phyloP scores from a whole-genome alignment of 2,888 invertebrate genomes.

The Mesoligia furuncula region DNA sequence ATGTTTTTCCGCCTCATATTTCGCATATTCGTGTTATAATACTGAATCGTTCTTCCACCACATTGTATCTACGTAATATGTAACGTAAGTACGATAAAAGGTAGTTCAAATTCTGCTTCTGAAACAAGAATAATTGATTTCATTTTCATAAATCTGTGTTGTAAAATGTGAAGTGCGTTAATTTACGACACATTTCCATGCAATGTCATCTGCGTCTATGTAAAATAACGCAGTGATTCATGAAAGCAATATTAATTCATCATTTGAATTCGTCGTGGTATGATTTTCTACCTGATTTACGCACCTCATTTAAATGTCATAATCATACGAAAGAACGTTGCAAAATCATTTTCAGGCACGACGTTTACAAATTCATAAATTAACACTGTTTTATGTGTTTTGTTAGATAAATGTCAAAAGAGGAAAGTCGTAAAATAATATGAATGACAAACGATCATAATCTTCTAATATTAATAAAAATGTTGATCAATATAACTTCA shows the following conservation, averaged over 20 bases:
- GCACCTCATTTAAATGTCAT: conserved; percentile 42
- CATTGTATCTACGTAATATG: neutral
- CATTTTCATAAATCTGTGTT: conserved; percentile 37
- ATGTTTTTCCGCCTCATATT: conserved; percentile 53
- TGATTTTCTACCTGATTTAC: conserved; percentile 37
- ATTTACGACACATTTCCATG: conserved; percentile 44
- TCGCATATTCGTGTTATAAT: conserved; percentile 36
- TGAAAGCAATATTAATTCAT: conserved; percentile 23
- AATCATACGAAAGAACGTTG: conserved; percentile 15
- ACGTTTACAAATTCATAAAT: conserved; percentile 10
- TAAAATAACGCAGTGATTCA: conserved; percentile 18
- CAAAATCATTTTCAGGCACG: neutral
- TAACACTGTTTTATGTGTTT: conserved; percentile 1
- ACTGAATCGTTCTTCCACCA: conserved; percentile 29
- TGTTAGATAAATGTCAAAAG: conserved; percentile 4
- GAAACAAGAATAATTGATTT: conserved; percentile 24
- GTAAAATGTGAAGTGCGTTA: conserved; percentile 31
- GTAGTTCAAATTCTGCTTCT: neutral
- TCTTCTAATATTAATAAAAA: conserved; percentile 1
- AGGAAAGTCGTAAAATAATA: conserved; percentile 6
- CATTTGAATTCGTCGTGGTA: conserved; percentile 15
- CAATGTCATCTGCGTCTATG: conserved; percentile 10
- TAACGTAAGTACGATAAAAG: neutral
- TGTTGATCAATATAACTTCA: neutral
- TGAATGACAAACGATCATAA: neutral